These are phyloP conservation scores for Synergus umbraculus DNA, from an alignment of 2,888 invertebrate genomes.

Conservation along the genomic window DNA sequence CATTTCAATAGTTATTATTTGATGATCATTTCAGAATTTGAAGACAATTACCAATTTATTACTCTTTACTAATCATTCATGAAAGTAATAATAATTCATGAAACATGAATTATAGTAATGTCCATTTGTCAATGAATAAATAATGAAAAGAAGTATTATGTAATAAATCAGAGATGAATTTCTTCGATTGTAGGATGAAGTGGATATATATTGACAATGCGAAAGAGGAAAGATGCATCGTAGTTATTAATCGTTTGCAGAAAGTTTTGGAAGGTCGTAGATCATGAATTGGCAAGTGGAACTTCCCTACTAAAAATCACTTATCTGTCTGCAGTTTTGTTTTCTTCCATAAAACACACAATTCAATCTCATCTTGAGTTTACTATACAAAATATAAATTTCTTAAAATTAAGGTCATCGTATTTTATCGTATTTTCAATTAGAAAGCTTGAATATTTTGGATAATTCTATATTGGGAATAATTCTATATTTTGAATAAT, in stretches of 20 bases:
- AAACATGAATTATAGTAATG: too few relatives aligned
- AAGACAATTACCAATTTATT: too few relatives aligned
- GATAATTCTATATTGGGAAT: too few relatives aligned
- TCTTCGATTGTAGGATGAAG: background rate
- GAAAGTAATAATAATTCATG: too few relatives aligned
- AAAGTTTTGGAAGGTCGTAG: background rate
- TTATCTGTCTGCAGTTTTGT: conserved; percentile 5
- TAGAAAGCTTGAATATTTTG: background rate
- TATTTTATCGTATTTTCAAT: background rate
- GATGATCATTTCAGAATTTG: too few relatives aligned
- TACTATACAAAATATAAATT: background rate
- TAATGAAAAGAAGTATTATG: background rate
- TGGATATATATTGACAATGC: background rate
- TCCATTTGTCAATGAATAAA: too few relatives aligned
- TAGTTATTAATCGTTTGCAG: background rate
- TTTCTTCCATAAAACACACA: background rate
- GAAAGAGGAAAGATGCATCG: background rate
- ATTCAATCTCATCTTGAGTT: conserved; percentile 6
- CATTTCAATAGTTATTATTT: too few relatives aligned
- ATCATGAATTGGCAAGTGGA: background rate
- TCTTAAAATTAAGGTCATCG: background rate
- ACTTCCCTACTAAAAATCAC: conserved; percentile 4
- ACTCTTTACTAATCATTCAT: too few relatives aligned
- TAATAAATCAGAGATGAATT: background rate
- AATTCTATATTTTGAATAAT: too few relatives aligned